phyloP scores from a whole-genome alignment of 2,888 invertebrate genomes.

The Heliconius erato region DNA sequence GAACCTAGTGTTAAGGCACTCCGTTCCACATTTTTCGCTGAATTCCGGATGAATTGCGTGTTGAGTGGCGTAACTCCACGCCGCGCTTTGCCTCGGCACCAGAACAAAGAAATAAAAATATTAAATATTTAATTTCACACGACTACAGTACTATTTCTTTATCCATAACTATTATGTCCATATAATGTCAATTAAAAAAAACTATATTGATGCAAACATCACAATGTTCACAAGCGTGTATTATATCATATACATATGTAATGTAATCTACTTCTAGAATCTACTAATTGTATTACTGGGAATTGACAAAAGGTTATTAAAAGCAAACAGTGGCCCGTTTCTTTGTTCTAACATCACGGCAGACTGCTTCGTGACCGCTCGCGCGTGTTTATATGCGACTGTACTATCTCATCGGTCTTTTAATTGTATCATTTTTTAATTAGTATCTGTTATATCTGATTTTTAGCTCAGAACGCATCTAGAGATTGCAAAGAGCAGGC shows the following conservation, averaged over 20 bases:
- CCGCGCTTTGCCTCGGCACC: too few species aligned
- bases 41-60: too few species aligned
- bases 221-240: not conserved
- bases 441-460: too few species aligned
- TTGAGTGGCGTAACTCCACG: too few species aligned
- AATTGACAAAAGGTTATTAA: constrained; percentile 34
- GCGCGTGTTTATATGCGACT: constrained; percentile 31
- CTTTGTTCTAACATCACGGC: constrained; percentile 46
- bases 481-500: not conserved
- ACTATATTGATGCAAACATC: not conserved
- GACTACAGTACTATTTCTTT: not conserved
- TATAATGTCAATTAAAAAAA: not conserved
- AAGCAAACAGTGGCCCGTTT: constrained; percentile 28
- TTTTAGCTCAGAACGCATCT: not conserved
- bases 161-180: not conserved
- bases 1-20: too few species aligned
- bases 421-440: constrained; percentile 9
- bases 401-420: constrained; percentile 4
- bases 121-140: too few species aligned
- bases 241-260: not conserved
- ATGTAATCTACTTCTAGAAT: constrained; percentile 17
- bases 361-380: constrained; percentile 48
- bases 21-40: too few species aligned
- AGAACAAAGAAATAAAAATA: too few species aligned
- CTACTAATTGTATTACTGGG: constrained; percentile 7